Base-by-base conservation (phyloP, 1,140 invertebrate species). In the Orussus abietinus region DNA sequence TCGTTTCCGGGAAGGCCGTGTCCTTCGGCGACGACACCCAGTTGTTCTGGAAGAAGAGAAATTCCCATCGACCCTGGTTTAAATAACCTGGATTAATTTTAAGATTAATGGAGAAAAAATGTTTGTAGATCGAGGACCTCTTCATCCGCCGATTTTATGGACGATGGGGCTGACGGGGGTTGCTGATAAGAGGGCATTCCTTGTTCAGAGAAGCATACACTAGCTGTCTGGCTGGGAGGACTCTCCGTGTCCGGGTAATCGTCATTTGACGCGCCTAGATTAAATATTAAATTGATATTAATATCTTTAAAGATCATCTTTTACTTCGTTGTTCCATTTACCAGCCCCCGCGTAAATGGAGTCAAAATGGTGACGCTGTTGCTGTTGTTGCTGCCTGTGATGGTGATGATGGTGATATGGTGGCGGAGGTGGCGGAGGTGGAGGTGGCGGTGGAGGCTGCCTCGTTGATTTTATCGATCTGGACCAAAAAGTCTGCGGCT, bases 11-110 rank as follows among this genome's bases (percentile, higher is more conserved):
- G 64, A 92, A 92, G 29, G 84, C 83, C 3, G 84, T 88, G 45
- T 91, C 88, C 62, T 90, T 90, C 4, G 86, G 87, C 0, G 87
- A 90, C 1, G 87, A 86, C 2, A 90, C 76, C 86, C 86, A 89
- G 10, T 71, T 73, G 20, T 75, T 80, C 75, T 83, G 45, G 3
- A 59, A 64, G 29, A 45, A 55, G 46, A 36, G 18, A 30, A n/a
- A n/a, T n/a, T n/a, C n/a, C n/a, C n/a, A n/a, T n/a, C n/a, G n/a
- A n/a, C n/a, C n/a, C n/a, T n/a, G n/a, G n/a, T n/a, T n/a, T n/a
- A n/a, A n/a, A n/a, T n/a, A n/a, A n/a, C n/a, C n/a, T n/a, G n/a
- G n/a, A n/a, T n/a, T n/a, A n/a, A n/a, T n/a, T n/a, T n/a, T n/a
- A n/a, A n/a, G n/a, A n/a, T n/a, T n/a, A n/a, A 19, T 41, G 31